These are phyloP conservation scores for Clostera curtula DNA, from an alignment of 2,888 invertebrate genomes.

Conservation along the genomic window DNA sequence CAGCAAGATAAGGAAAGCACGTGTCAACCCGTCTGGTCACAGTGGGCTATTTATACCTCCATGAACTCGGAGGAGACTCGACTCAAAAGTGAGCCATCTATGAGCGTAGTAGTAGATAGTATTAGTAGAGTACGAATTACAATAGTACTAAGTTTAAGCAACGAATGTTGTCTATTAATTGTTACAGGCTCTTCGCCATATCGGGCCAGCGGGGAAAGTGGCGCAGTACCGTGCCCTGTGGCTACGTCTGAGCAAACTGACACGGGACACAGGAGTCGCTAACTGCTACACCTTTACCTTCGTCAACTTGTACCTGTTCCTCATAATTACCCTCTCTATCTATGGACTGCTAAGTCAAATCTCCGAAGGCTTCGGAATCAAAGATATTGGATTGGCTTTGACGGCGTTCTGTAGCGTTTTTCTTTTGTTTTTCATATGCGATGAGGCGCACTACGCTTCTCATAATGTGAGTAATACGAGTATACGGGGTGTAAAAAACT, in stretches of 20 bases:
- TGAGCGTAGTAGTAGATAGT: too few relatives aligned
- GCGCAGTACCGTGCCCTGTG: constrained; percentile 82
- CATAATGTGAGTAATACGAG: constrained; percentile 73
- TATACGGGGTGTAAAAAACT: not conserved
- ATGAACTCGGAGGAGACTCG: too few relatives aligned
- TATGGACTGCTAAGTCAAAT: constrained; percentile 83
- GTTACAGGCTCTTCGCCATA: constrained; percentile 76
- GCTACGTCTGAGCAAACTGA: constrained; percentile 81
- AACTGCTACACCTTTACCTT: constrained; percentile 81
- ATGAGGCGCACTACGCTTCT: constrained; percentile 83
- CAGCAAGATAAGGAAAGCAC: too few relatives aligned
- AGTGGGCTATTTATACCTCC: too few relatives aligned
- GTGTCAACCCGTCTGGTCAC: too few relatives aligned
- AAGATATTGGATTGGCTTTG: constrained; percentile 80
- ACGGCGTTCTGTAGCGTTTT: constrained; percentile 79
- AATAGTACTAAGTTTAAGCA: constrained; percentile 2
- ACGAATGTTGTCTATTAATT: constrained; percentile 1
- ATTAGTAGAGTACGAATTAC: too few relatives aligned
- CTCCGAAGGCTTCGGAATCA: constrained; percentile 81
- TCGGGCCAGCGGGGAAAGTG: constrained; percentile 80
- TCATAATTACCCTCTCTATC: constrained; percentile 83
- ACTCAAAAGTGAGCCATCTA: too few relatives aligned
- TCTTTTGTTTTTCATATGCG: constrained; percentile 82
- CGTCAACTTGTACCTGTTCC: constrained; percentile 80
- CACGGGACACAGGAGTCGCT: constrained; percentile 79